Evolutionary conservation across 2,888 invertebrate species (phyloP), one percentile per base, ranked within the genome.

Genomic region (Malthinus seriepunctatus): DNA sequence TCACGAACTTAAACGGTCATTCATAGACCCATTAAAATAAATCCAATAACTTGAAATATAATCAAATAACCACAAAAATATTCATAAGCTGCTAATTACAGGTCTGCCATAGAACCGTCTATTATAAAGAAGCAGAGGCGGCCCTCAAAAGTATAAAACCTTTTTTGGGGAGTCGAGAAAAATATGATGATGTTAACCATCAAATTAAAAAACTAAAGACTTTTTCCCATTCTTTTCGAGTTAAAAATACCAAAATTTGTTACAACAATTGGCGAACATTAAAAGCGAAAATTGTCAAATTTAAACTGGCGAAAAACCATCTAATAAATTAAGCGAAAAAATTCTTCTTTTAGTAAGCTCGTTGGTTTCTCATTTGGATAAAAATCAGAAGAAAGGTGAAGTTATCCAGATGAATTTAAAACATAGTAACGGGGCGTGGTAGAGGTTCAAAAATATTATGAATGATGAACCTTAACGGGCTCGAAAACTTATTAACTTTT

Each of bases 101-200:
- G 71, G 69, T 66, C 67, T 69, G 71, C 67, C 71, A 72, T 69
- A 69, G 71, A 76, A 76, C 75, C 75, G 72, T 73, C 72, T 73
- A 76, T 76, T 76, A 76, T 76, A 73, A 75, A 76, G 76, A 75
- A 76, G 76, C 76, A 74, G 73, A 71, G 75, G 75, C 75, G 74
- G 73, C 70, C 62, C 68, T 53, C 51, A 9, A 47, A 48, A 57
- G 42, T 48, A 8, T 34, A 45, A 56, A 57, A 57, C 62, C 52
- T 59, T 60, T 56, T 31, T 33, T n/a, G 32, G 10, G 32, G 47
- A 33, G 34, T 8, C 11, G 47, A 8, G 32, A 31, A 9, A 23
- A 23, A 23, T 23, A 23, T 23, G 23, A 23, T 23, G 23, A 23
- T 5, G 23, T 23, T 23, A 5, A 23, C 23, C 23, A 23, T 23